phyloP scores from a whole-genome alignment of 2,797 vertebrate genomes.

The Dallia pectoralis region DNA sequence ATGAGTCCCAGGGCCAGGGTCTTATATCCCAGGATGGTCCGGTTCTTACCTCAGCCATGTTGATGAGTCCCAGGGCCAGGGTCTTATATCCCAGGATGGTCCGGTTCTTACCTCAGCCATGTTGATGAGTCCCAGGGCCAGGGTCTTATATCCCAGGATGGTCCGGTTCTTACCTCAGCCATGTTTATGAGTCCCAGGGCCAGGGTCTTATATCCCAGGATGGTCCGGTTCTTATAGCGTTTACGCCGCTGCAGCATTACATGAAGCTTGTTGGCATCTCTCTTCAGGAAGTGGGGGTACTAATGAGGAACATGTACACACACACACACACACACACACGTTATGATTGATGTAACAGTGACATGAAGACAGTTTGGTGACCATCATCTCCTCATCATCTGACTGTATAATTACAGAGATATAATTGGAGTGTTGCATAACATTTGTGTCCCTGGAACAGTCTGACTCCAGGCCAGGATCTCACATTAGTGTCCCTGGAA shows the following conservation, averaged over 20 bases:
- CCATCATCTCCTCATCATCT: constrained; percentile 15
- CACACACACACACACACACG: constrained; percentile 2
- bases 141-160: too few species aligned
- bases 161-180: constrained; percentile 77
- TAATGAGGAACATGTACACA: constrained; percentile 38
- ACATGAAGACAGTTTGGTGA: neutral
- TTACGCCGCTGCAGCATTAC: constrained; percentile 89
- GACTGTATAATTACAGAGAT: constrained; percentile 23
- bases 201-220: constrained; percentile 89
- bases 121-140: too few species aligned
- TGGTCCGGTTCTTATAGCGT: constrained; percentile 87
- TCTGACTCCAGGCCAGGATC: constrained; percentile 22
- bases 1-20: too few species aligned
- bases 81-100: too few species aligned
- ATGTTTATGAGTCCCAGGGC: constrained; percentile 90
- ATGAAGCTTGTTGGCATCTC: constrained; percentile 90
- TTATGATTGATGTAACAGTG: neutral
- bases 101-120: too few species aligned
- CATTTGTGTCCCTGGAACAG: constrained; percentile 25
- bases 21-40: too few species aligned
- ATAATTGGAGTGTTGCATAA: constrained; percentile 17
- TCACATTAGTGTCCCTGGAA: constrained; percentile 5
- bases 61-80: too few species aligned
- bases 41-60: too few species aligned
- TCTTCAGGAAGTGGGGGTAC: constrained; percentile 91